Evolutionary conservation across 2,797 vertebrate species (phyloP), one percentile per base, ranked within the genome.

Genomic region (Podarcis siculus): DNA sequence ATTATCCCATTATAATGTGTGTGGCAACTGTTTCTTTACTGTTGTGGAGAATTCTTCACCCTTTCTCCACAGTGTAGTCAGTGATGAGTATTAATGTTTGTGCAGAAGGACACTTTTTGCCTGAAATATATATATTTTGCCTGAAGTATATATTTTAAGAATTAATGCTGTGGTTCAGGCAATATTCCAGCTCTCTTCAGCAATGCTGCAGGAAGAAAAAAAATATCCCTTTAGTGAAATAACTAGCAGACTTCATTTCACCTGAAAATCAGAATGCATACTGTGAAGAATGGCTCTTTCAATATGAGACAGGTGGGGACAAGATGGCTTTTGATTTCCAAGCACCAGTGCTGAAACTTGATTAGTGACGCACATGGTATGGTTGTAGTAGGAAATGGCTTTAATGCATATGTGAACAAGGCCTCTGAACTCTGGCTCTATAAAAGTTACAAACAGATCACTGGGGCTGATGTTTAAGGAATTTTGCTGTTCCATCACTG

Each of bases 1-100:
- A 83, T 86, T 71, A 30, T 85, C 1, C 67, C 19, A n/a, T 75
- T 2, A 37, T 75, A 73, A 23, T 71, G 89, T 82, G 84, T 5
- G 0, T 89, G 76, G 89, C 67, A 94, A 81, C 89, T 89, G 90
- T 90, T 90, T 94, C 71, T 79, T 89, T 15, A 0, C 93, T 93
- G 78, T 94, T 94, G 91, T 95, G 82, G 89, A 93, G 82, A 88
- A 85, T 94, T 95, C 17, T 91, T 95, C 66, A 9, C 1, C 89
- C 86, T 88, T 86, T 90, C 73, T 92, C 86, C 94, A 91, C 92
- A 94, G 86, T 80, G 0, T 6, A 84, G 82, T 90, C 88, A 92
- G 27, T 55, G 64, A 69, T 58, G 76, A 79, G 85, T 86, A n/a
- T 86, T 86, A 58, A 69, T 37, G 25, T 86, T 86, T 55, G 64